Percentiles rank a stretch among this genome's conserved stretches.
Evolutionary conservation across 1,140 invertebrate species (phyloP).

Genomic region (Pissodes strobi): DNA sequence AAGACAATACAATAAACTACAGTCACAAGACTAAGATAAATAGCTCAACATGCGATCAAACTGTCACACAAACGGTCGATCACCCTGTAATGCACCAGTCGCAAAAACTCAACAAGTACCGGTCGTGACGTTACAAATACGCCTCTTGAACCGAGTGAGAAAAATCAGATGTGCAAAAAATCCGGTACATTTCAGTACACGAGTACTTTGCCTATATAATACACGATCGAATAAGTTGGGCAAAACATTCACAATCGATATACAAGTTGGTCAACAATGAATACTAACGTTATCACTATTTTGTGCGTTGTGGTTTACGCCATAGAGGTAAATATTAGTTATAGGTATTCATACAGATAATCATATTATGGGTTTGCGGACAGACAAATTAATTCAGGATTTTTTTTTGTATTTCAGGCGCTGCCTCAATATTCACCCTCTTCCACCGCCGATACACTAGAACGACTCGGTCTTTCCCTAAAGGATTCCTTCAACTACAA

Average conservation of each 20-base stretch:
- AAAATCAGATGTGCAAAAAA: no score
- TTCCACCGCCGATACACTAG: background rate
- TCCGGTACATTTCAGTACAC: background rate
- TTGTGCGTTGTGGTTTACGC: background rate
- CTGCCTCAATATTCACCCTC: background rate
- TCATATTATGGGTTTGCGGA: no score
- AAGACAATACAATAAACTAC: no score
- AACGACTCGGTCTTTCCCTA: background rate
- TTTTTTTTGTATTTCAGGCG: background rate
- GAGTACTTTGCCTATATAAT: constrained; percentile 1
- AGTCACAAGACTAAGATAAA: no score
- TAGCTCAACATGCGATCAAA: no score
- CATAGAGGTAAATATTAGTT: background rate
- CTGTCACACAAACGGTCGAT: no score
- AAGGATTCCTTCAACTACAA: constrained; percentile 6
- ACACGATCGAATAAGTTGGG: background rate
- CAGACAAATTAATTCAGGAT: no score
- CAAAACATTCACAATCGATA: background rate
- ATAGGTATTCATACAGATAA: no score
- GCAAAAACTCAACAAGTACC: no score
- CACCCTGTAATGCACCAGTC: no score
- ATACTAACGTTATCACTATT: background rate
- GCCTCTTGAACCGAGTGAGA: no score
- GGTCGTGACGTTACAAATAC: no score
- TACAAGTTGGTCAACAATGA: background rate